Conservation (phyloP, 2,888 invertebrate genomes). For the Nemotelus pantherinus region DNA sequence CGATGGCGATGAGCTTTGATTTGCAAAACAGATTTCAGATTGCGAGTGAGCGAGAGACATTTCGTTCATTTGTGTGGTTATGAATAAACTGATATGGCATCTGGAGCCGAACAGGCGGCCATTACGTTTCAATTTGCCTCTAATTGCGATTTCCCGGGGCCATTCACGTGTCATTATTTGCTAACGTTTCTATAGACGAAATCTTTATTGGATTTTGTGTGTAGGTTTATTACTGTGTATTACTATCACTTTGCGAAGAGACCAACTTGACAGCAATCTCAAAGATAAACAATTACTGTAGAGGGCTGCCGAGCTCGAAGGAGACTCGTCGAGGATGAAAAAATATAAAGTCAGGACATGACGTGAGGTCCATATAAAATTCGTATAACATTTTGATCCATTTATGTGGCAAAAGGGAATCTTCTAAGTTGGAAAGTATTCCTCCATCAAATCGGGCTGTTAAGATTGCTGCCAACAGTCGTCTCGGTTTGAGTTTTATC, state of each 20-base stretch:
- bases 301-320: neutral
- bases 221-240: slow-evolving; percentile 20
- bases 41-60: slow-evolving; percentile 22
- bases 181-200: slow-evolving; percentile 26
- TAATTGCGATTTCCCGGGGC: slow-evolving; percentile 41
- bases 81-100: slow-evolving; percentile 2
- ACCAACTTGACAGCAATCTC: slow-evolving; percentile 12
- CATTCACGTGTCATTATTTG: slow-evolving; percentile 43
- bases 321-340: neutral
- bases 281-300: neutral
- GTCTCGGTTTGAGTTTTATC: too few species aligned
- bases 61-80: slow-evolving; percentile 16
- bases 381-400: too few species aligned
- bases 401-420: too few species aligned
- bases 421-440: too few species aligned
- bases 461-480: too few species aligned
- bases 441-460: too few species aligned
- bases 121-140: slow-evolving; percentile 41
- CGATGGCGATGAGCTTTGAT: slow-evolving; percentile 29
- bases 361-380: neutral
- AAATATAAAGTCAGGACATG: neutral
- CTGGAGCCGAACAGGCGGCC: neutral
- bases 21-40: slow-evolving; percentile 33
- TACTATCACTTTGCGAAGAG: neutral
- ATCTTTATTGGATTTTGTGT: slow-evolving; percentile 37